Evolutionary conservation across 2,113 vertebrate genomes (phyloP), one percentile per base, ranked within the genome.

Genomic region (Entomyzon cyanotis): DNA sequence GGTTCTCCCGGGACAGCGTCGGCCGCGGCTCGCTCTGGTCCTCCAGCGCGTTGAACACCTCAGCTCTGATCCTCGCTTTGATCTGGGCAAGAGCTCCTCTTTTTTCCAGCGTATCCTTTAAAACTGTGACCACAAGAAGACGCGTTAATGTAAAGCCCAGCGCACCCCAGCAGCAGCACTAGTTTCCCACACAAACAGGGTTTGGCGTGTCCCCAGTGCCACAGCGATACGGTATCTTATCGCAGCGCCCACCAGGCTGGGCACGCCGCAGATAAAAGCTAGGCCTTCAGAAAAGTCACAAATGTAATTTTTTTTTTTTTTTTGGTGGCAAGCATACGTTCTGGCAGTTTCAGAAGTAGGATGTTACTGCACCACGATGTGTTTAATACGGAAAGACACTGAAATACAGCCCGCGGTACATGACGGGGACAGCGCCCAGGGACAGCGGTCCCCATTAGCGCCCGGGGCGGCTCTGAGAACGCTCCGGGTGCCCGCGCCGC

Each of bases 31-130:
- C 98, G 7, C 93, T 97, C 49, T 97, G 98, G 58, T 99, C 99
- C 31, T 99, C 99, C 87, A 99, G 97, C 2, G 98, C 99, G 10
- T 89, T 98, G 89, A 99, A 99, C 84, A 99, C 99, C 74, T 99
- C 99, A 0, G 99, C 99, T 93, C 99, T 97, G 95, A 99, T 98
- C 49, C 98, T 98, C 30, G 99, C 99, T 94, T 98, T 99, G 79
- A 99, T 97, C 75, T 99, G 97, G 5, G 97, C 98, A 41, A 99
- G 87, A 2, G 98, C 98, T 7, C 99, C 99, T 17, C 98, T 98
- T 56, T 98, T 98, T 94, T 99, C 99, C 95, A 99, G 97, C 0
- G 99, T 99, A 50, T 99, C 99, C 91, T 97, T 99, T 76, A 99
- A 94, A 56, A 99, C 99, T 99, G n/a, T 60, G 52, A 76, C 64